Percentiles rank a stretch among this genome's conserved stretches.
These are phyloP conservation scores for Leptopilina myrica DNA, from an alignment of 2,888 invertebrate genomes.

Conservation along the genomic window DNA sequence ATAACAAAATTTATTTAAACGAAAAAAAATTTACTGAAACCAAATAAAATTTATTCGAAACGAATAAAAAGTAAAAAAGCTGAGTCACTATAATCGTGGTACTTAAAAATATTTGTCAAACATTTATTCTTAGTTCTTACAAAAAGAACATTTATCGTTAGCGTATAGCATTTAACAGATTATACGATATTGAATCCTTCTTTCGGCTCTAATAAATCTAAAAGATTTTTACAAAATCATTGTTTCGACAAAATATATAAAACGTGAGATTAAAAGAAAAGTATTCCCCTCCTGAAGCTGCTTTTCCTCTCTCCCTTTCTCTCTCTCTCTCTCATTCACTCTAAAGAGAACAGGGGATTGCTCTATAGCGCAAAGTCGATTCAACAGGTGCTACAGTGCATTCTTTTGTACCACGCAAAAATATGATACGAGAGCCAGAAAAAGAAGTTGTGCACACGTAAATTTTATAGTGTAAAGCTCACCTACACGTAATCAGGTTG, in stretches of 20 bases:
- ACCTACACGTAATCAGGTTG: not conserved
- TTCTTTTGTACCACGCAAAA: slow-evolving; percentile 23
- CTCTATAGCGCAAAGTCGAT: slow-evolving; percentile 25
- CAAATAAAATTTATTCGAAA: no score
- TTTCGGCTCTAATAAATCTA: slow-evolving; percentile 16
- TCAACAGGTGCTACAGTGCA: slow-evolving; percentile 37
- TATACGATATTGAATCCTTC: not conserved
- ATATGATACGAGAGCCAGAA: slow-evolving; percentile 32
- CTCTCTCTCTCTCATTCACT: no score
- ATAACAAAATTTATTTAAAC: no score
- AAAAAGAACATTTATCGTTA: not conserved
- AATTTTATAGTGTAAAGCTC: not conserved
- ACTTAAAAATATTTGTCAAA: no score
- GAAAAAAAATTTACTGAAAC: no score
- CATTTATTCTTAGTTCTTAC: no score
- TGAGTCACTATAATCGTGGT: no score
- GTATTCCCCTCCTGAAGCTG: slow-evolving; percentile 3
- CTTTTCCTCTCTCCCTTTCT: not conserved
- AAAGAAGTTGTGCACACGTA: slow-evolving; percentile 21
- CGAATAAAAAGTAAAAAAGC: no score
- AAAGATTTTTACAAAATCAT: slow-evolving; percentile 11
- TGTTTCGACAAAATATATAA: not conserved
- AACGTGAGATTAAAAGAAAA: slow-evolving; percentile 33
- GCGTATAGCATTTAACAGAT: not conserved
- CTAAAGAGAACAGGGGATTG: not conserved